Evolutionary conservation across 2,797 vertebrate species (phyloP), one percentile per base, ranked within the genome.

Genomic region (Falco cherrug): DNA sequence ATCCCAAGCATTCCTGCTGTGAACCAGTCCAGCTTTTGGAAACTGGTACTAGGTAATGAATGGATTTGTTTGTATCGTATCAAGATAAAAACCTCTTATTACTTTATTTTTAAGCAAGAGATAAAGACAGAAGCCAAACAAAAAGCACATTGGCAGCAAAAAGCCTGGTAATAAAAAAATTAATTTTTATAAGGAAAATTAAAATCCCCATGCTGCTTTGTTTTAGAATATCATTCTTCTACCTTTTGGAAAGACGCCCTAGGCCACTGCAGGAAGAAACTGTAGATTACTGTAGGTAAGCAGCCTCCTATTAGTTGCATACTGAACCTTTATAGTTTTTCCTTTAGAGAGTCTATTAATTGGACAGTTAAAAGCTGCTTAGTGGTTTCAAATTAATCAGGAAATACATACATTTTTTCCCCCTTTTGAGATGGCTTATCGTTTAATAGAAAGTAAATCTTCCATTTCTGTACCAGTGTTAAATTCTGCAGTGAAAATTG

Each of bases 261-360:
- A 53, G 67, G 61, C 81, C 93, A 80, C 88, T 93, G 48, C 50
- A 35, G 64, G 24, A 37, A 54, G 26, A 64, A 19, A 94, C 73
- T 76, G 94, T 93, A 89, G 70, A 95, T 95, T 93, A 93, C 79
- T 77, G 43, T 77, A 84, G 91, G 89, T 92, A 97, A 96, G 70
- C 84, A 95, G 64, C 76, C 90, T 97, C 92, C 87, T 96, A 11
- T 91, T 83, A 97, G 84, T 87, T 89, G 79, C 71, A 84, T 19
- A 26, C 29, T 84, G 87, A 90, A 83, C 41, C 84, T 96, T 95
- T 79, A 93, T 37, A 93, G 83, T 73, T 74, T 11, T 73, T 91
- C 4, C 26, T 60, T 79, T 75, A 61, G 12, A 53, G 14, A 69
- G 87, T 93, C 80, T 95, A 31, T 69, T 89, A 92, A 82, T 37